These are phyloP conservation scores for Sebastes wilsoni DNA, from an alignment of 2,797 vertebrate genomes.

Conservation along the genomic window DNA sequence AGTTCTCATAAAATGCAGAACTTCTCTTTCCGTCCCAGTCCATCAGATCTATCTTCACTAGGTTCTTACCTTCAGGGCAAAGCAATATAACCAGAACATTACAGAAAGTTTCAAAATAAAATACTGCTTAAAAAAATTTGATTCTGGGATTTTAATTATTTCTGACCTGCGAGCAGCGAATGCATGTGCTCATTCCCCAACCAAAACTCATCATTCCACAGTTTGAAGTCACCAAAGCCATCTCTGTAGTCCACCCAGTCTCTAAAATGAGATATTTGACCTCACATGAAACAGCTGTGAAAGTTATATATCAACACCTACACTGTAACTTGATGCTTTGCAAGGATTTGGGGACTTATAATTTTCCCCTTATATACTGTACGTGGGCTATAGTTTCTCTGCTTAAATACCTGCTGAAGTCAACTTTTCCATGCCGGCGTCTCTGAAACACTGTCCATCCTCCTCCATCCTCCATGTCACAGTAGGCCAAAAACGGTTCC, in stretches of 20 bases:
- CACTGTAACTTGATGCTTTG: background rate
- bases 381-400: background rate
- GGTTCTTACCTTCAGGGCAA: slow-evolving; percentile 79
- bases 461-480: slow-evolving; percentile 92
- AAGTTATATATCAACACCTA: background rate
- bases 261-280: slow-evolving; percentile 67
- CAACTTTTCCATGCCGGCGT: slow-evolving; percentile 87
- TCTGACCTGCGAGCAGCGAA: slow-evolving; percentile 84
- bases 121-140: background rate
- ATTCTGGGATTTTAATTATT: background rate
- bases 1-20: slow-evolving; percentile 87
- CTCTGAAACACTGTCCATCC: slow-evolving; percentile 92
- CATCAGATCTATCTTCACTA: slow-evolving; percentile 90
- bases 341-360: background rate
- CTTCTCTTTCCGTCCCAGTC: slow-evolving; percentile 88
- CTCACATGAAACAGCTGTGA: background rate
- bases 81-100: background rate
- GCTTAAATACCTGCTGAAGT: slow-evolving; percentile 86
- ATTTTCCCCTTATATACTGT: background rate
- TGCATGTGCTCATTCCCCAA: slow-evolving; percentile 90
- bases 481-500: slow-evolving; percentile 89
- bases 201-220: slow-evolving; percentile 92
- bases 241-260: slow-evolving; percentile 91
- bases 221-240: slow-evolving; percentile 90
- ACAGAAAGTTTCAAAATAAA: background rate